Base-by-base conservation (phyloP, 1,140 invertebrate species). In the Halesus radiatus region DNA sequence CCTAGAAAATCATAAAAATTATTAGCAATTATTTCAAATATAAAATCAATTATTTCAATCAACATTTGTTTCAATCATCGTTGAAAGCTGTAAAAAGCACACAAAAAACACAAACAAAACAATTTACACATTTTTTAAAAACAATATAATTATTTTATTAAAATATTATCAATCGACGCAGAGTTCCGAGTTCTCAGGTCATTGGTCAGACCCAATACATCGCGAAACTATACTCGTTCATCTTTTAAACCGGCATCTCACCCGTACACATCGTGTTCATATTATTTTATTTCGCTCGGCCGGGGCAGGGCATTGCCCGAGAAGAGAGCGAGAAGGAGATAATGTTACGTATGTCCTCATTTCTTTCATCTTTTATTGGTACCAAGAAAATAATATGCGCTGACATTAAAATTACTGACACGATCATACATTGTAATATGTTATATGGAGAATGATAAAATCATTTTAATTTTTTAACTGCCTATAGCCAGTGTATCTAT, bases 131-230 rank as follows among this genome's bases (percentile, higher is more conserved):
- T 37, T 4, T 37, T 37, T 37, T 37, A 37, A 4, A 37, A n/a
- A n/a, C n/a, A n/a, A n/a, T 8, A 37, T 4, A 6, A 37, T 8
- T 4, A 6, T 37, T 37, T 37, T 8, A 29, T 29, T 3, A 29
- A 6, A 45, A 45, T 45, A 10, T 45, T 26, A 20, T 50, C 52
- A 54, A 76, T 56, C 74, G 54, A 29, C 56, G 32, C 29, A 73
- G 45, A 15, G 52, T 3, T 52, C 70, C 5, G 26, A 54, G 10
- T 8, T 45, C 37, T 45, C 37, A 45, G 62, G 29, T 66, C 62
- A 66, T 29, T 32, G 62, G 62, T 66, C 62, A 66, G 22, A 66
- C 29, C 62, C 29, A 66, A 66, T 66, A 66, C 23, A 32, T 66
- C 56, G 56, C 7, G 56, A 60, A 60, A 7, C 18, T 13, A n/a